Percentiles rank a stretch among this genome's conserved stretches.
These are phyloP conservation scores for Biston betularia DNA, from an alignment of 2,888 invertebrate genomes.

Conservation along the genomic window DNA sequence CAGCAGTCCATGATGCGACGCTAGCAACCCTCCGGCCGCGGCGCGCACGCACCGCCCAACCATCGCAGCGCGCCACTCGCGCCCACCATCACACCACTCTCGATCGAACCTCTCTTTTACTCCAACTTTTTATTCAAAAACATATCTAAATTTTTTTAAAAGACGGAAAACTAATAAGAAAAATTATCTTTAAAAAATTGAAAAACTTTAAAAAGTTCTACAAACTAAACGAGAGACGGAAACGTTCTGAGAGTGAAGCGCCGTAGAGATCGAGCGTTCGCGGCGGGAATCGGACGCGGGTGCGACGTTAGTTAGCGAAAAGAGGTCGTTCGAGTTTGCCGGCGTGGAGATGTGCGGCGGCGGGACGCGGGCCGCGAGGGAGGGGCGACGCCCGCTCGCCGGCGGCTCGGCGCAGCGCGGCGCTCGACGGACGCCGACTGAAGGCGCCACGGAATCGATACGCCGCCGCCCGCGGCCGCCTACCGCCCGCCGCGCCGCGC, in stretches of 20 bases:
- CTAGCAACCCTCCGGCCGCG: slow-evolving; percentile 69
- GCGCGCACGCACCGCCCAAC: slow-evolving; percentile 60
- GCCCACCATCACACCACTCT: slow-evolving; percentile 52
- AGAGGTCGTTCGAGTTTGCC: slow-evolving; percentile 85
- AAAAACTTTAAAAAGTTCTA: slow-evolving; percentile 32
- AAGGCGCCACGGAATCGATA: slow-evolving; percentile 84
- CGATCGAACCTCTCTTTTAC: slow-evolving; percentile 15
- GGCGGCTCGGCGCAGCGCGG: slow-evolving; percentile 83
- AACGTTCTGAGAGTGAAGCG: slow-evolving; percentile 43
- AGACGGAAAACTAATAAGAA: not conserved
- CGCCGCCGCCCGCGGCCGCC: slow-evolving; percentile 65
- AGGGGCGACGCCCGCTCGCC: slow-evolving; percentile 77
- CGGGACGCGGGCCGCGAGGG: slow-evolving; percentile 64
- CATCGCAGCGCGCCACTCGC: slow-evolving; percentile 56
- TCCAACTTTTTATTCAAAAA: slow-evolving; percentile 13
- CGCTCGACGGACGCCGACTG: slow-evolving; percentile 85
- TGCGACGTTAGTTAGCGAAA: slow-evolving; percentile 83
- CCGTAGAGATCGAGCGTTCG: slow-evolving; percentile 72
- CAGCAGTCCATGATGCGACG: slow-evolving; percentile 79
- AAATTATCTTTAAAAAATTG: slow-evolving; percentile 14
- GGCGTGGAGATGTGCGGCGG: slow-evolving; percentile 64
- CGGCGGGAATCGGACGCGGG: slow-evolving; percentile 78
- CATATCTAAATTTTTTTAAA: slow-evolving; percentile 13
- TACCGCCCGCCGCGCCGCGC: slow-evolving; percentile 58
- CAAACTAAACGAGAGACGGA: slow-evolving; percentile 36